Conservation (phyloP, 2,113 vertebrate genomes). For the Zosterops pallidus region DNA sequence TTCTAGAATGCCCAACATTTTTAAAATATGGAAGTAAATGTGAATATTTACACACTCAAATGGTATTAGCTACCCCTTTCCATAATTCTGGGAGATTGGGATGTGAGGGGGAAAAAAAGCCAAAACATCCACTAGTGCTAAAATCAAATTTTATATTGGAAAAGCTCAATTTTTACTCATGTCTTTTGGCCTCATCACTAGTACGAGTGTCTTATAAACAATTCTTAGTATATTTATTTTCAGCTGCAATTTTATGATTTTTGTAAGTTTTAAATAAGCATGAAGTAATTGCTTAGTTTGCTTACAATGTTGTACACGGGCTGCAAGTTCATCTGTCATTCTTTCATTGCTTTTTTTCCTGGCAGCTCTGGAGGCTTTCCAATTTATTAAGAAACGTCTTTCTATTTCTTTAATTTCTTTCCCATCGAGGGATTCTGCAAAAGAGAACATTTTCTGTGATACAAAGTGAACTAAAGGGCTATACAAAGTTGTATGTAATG, state of each 20-base stretch:
- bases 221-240: not conserved
- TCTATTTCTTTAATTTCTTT: constrained; percentile 87
- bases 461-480: not conserved
- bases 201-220: not conserved
- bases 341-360: constrained; percentile 77
- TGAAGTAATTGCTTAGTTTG: constrained; percentile 12
- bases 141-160: not conserved
- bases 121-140: not conserved
- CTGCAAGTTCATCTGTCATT: constrained; percentile 36
- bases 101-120: not conserved
- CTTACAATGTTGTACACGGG: constrained; percentile 63
- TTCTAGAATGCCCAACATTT: not conserved
- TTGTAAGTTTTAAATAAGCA: not conserved
- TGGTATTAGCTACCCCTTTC: not conserved
- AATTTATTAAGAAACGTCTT: constrained; percentile 90
- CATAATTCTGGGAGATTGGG: not conserved
- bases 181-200: not conserved
- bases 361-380: constrained; percentile 90
- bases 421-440: constrained; percentile 85
- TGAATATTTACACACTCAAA: not conserved
- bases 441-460: constrained; percentile 13
- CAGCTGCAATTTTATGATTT: not conserved
- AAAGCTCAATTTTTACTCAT: not conserved
- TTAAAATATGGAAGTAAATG: not conserved
- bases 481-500: not conserved